These are phyloP conservation scores for Suillia variegata DNA, from an alignment of 2,888 invertebrate genomes.

Conservation along the genomic window DNA sequence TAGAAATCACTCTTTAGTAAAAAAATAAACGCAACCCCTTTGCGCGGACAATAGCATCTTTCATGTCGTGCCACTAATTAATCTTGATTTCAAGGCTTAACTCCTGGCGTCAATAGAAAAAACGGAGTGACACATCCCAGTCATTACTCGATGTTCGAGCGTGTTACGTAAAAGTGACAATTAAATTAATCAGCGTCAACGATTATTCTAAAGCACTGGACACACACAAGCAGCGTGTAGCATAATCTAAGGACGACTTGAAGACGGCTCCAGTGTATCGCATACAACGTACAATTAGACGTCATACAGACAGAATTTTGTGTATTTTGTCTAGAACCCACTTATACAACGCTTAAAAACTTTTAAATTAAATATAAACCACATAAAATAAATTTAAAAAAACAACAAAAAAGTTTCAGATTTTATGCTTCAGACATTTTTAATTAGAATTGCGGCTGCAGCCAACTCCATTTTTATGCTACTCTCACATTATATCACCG, in stretches of 20 bases:
- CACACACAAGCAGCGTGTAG: no score
- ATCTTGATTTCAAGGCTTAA: neutral
- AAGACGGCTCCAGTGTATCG: neutral
- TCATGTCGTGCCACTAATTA: neutral
- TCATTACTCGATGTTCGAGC: constrained; percentile 8
- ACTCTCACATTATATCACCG: neutral
- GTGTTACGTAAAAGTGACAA: constrained; percentile 52
- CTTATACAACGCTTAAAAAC: no score
- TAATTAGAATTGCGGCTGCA: constrained; percentile 3
- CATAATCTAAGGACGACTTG: neutral
- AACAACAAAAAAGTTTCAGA: neutral
- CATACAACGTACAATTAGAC: neutral
- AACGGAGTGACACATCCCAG: neutral
- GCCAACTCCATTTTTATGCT: neutral
- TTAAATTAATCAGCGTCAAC: constrained; percentile 55
- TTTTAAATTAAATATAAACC: neutral
- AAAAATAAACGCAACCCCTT: no score
- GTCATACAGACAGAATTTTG: no score
- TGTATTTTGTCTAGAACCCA: no score
- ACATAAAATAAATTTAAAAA: neutral
- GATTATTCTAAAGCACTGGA: constrained; percentile 37
- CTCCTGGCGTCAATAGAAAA: neutral
- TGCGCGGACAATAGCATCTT: no score
- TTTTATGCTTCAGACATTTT: neutral
- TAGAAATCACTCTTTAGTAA: no score